A percentile compares a stretch with the other conserved stretches of the same genome.
Conservation (phyloP, 2,888 invertebrate species). For the Leuctra nigra region DNA sequence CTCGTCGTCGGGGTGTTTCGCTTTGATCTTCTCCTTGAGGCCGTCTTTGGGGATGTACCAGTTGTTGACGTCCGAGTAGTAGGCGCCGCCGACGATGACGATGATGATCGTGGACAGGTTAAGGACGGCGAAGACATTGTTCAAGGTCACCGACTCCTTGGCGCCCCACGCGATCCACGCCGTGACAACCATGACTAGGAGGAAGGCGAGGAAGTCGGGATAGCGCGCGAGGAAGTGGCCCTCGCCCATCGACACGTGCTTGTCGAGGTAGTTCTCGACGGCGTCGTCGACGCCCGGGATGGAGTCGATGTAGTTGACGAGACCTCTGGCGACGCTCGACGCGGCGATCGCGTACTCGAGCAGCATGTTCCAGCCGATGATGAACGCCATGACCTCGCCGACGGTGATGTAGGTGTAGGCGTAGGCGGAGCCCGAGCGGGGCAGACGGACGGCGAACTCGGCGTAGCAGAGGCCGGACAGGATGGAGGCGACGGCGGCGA, state of each 20-base stretch:
- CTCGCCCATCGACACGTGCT: constrained; percentile 52
- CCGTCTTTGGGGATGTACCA: constrained; percentile 64
- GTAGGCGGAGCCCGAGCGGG: constrained; percentile 78
- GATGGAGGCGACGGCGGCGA: neutral
- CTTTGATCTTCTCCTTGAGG: constrained; percentile 44
- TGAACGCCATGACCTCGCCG: constrained; percentile 72
- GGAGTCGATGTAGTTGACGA: constrained; percentile 65
- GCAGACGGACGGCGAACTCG: constrained; percentile 73
- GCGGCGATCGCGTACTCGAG: constrained; percentile 73
- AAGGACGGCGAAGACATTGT: constrained; percentile 84
- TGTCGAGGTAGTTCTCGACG: constrained; percentile 48
- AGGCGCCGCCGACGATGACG: constrained; percentile 72
- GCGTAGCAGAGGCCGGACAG: constrained; percentile 58
- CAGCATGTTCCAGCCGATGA: constrained; percentile 80
- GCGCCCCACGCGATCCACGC: constrained; percentile 54
- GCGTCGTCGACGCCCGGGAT: constrained; percentile 47
- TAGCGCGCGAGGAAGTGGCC: constrained; percentile 56
- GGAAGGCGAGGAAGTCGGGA: constrained; percentile 64
- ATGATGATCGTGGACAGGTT: constrained; percentile 77
- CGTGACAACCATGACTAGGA: constrained; percentile 54
- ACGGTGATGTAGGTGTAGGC: constrained; percentile 71
- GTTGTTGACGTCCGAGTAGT: constrained; percentile 58
- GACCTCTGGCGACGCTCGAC: constrained; percentile 66
- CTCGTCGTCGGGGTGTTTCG: constrained; percentile 35
- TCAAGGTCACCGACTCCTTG: constrained; percentile 74